These are phyloP conservation scores for Anguilla anguilla DNA, from an alignment of 2,797 vertebrate species.

Conservation along the genomic window DNA sequence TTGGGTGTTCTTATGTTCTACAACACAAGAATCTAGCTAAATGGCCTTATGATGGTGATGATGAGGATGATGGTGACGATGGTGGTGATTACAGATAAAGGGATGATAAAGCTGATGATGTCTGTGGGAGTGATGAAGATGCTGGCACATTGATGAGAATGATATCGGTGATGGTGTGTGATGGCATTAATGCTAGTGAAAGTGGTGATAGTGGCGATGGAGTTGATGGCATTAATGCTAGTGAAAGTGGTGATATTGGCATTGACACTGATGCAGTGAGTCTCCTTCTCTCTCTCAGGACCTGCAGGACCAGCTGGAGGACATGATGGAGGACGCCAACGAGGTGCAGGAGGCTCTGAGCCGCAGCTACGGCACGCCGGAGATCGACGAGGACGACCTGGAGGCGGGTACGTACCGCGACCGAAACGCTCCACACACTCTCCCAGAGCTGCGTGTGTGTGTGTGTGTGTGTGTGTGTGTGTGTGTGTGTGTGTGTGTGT, in stretches of 20 bases:
- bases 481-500: not conserved
- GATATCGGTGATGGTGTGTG: no score
- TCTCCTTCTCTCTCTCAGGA: conserved; percentile 71
- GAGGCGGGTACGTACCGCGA: conserved; percentile 83
- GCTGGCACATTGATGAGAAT: no score
- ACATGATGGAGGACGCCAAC: conserved; percentile 97
- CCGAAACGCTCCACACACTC: not conserved
- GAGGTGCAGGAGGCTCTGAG: conserved; percentile 95
- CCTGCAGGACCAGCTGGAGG: conserved; percentile 95
- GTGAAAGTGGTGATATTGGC: not conserved
- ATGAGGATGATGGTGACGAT: not conserved
- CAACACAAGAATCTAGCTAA: no score
- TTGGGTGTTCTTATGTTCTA: no score
- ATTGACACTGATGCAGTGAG: not conserved
- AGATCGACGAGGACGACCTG: conserved; percentile 95
- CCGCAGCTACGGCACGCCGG: conserved; percentile 94
- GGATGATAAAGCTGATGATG: no score
- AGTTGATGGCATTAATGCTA: no score
- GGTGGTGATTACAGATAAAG: not conserved
- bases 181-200: no score
- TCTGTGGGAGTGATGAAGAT: no score
- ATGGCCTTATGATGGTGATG: no score
- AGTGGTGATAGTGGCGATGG: no score
- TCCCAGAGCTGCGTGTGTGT: not conserved
- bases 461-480: not conserved